Evolutionary conservation across 1,140 invertebrate species (phyloP), one percentile per base, ranked within the genome.

Genomic region (Drosophila saltans): DNA sequence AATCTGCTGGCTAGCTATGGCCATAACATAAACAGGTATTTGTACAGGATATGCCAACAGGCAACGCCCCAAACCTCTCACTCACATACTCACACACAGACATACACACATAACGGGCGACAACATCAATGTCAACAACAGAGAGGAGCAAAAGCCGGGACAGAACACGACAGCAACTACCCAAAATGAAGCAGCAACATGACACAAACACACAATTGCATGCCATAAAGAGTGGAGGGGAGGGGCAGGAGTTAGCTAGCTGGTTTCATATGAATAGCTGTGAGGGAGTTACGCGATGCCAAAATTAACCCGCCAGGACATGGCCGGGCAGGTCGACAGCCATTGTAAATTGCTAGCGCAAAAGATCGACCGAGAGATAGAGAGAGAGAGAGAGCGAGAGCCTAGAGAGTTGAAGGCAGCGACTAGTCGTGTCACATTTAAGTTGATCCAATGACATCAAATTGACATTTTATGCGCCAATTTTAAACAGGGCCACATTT

Each of bases 401-500:
- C 10, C 33, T 7, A 36, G 41, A 43, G 41, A 43, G n/a, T 43
- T 43, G 41, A n/a, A 43, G 41, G 60, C 60, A 45, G 60, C 7
- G 41, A 30, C 11, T 52, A 64, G 52, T 45, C 73, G 64, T 57
- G 74, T 61, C 75, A 72, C 84, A 89, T 88, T 88, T 88, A 89
- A 88, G 83, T 89, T 88, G 83, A 88, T 88, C 84, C 83, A 88
- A 88, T 88, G 83, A 89, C 83, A 88, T 88, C 84, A 88, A 88
- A 88, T 88, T 89, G 84, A 84, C 83, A 88, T 88, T 88, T 88
- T 88, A 88, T 88, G 83, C 80, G 83, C 84, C 83, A 88, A 89
- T 88, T 88, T 89, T 83, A 88, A 88, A 88, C 80, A 78, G 77
- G 67, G 68, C 70, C 73, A 80, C 72, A 73, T 56, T 41, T 36